These are phyloP conservation scores for Sinohyriopsis cumingii DNA, from an alignment of 2,888 invertebrate genomes.

Conservation along the genomic window DNA sequence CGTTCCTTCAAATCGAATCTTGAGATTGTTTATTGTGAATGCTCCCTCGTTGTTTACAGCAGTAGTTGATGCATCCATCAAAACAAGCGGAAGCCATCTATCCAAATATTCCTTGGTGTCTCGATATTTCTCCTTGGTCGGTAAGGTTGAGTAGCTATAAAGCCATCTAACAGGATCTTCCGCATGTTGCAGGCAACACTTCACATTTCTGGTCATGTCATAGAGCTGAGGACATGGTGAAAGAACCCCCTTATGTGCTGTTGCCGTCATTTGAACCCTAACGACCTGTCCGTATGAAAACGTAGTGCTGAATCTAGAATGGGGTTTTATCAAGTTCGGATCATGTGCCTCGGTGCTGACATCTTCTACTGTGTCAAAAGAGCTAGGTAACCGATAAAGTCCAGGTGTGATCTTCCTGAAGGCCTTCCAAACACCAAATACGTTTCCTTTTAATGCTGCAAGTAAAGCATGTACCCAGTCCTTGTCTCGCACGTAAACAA, in stretches of 20 bases:
- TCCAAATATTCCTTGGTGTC: constrained; percentile 18
- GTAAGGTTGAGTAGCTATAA: constrained; percentile 18
- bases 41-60: constrained; percentile 18
- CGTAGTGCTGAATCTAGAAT: constrained; percentile 10
- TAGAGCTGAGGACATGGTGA: constrained; percentile 21
- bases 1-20: constrained; percentile 12
- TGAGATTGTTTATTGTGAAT: constrained; percentile 27
- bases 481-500: not conserved
- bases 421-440: too few species aligned
- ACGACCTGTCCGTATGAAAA: constrained; percentile 23
- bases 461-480: not conserved
- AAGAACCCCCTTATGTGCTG: constrained; percentile 20
- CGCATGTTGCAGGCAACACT: constrained; percentile 25
- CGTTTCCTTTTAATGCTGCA: not conserved
- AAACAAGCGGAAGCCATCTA: constrained; percentile 30
- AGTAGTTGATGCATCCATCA: constrained; percentile 32
- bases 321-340: not conserved
- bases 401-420: too few species aligned
- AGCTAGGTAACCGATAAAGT: too few species aligned
- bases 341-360: constrained; percentile 5
- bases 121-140: constrained; percentile 17
- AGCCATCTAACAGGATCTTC: constrained; percentile 27
- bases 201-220: constrained; percentile 28
- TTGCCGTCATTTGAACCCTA: constrained; percentile 27
- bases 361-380: constrained; percentile 1